A percentile compares a stretch with the other conserved stretches of the same genome.
Evolutionary conservation across 37 sponge, comb jelly and placozoan genomes (phyloP).

Genomic region (Bolinopsis microptera): DNA sequence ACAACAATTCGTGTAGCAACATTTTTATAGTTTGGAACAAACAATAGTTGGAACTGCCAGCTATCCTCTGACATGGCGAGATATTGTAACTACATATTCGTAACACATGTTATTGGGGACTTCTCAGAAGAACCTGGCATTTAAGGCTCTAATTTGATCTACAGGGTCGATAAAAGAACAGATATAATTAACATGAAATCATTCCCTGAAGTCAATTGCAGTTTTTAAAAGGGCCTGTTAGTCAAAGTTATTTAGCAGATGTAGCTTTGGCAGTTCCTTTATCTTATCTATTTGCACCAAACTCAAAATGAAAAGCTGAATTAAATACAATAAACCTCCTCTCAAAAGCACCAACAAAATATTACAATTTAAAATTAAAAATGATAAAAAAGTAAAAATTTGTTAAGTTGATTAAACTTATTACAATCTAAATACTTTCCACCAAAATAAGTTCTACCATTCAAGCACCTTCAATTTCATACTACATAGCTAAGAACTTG

Average conservation of each 20-base stretch:
- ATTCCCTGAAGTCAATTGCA: no score
- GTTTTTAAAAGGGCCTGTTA: no score
- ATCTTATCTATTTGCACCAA: not conserved
- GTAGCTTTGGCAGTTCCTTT: no score
- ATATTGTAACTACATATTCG: no score
- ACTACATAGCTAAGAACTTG: not conserved
- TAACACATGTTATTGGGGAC: no score
- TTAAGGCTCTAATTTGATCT: no score
- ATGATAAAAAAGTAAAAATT: slow-evolving; percentile 52
- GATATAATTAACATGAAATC: no score
- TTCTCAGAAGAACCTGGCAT: no score
- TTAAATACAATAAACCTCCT: not conserved
- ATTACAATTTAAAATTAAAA: slow-evolving; percentile 45
- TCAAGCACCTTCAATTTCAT: not conserved
- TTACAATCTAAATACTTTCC: not conserved
- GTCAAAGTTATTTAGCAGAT: no score
- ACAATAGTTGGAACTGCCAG: not conserved
- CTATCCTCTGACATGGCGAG: no score
- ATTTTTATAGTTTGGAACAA: not conserved
- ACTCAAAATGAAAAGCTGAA: not conserved
- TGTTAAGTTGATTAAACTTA: slow-evolving; percentile 20
- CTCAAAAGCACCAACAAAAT: slow-evolving; percentile 3
- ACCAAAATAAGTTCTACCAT: not conserved
- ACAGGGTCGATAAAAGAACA: no score
- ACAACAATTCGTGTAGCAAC: not conserved